phyloP scores from a whole-genome alignment of 2,888 invertebrate species.

The Drosophila buzzatii region DNA sequence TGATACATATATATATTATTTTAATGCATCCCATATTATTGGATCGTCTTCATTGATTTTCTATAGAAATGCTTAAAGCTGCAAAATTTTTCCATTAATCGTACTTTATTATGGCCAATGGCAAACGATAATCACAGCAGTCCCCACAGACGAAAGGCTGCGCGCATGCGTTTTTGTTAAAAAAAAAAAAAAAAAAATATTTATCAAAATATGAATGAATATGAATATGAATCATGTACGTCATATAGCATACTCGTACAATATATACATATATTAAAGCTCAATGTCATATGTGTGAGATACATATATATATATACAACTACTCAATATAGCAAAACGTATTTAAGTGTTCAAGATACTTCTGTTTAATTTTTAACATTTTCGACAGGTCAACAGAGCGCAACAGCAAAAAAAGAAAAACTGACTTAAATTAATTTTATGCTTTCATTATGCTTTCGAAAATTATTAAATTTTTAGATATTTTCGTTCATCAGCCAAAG shows the following conservation, averaged over 20 bases:
- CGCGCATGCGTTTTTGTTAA: constrained; percentile 86
- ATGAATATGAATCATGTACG: constrained; percentile 57
- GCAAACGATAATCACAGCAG: constrained; percentile 84
- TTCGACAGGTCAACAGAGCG: constrained; percentile 20
- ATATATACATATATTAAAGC: constrained; percentile 32
- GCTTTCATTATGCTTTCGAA: constrained; percentile 29
- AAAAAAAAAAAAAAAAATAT: not conserved
- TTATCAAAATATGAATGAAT: constrained; percentile 47
- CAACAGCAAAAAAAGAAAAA: not conserved
- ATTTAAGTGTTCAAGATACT: constrained; percentile 48
- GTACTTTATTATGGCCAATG: constrained; percentile 72
- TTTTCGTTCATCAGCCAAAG: constrained; percentile 10
- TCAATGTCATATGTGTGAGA: constrained; percentile 65
- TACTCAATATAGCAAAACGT: constrained; percentile 44
- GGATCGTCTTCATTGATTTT: constrained; percentile 13
- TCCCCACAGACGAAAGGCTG: constrained; percentile 87
- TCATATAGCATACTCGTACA: constrained; percentile 47
- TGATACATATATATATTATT: constrained; percentile 17
- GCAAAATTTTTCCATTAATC: constrained; percentile 14
- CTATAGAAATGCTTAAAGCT: constrained; percentile 12
- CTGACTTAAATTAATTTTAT: constrained; percentile 23
- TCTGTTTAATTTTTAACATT: constrained; percentile 39
- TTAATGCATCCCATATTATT: constrained; percentile 30
- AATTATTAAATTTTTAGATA: constrained; percentile 2
- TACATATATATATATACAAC: constrained; percentile 49